Percentiles rank a stretch among this genome's conserved stretches.
Evolutionary conservation across 2,888 invertebrate species (phyloP).

Genomic region (Dichetophora obliterata): DNA sequence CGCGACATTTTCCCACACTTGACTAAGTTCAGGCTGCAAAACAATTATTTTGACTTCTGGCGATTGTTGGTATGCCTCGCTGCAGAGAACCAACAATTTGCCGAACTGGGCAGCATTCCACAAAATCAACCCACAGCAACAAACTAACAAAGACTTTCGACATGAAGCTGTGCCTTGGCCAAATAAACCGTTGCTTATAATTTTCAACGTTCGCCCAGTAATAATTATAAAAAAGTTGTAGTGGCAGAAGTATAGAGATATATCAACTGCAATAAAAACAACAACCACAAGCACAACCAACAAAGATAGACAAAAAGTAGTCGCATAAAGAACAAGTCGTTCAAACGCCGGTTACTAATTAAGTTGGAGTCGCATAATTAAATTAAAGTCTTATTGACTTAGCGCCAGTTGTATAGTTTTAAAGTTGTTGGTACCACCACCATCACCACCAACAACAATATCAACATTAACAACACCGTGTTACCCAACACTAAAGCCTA

Average conservation of each 20-base stretch:
- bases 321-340: constrained; percentile 22
- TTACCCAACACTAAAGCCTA: too few species aligned
- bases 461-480: too few species aligned
- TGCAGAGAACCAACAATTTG: not conserved
- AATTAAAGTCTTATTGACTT: constrained; percentile 63
- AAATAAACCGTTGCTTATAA: not conserved
- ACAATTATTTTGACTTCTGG: not conserved
- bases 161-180: not conserved
- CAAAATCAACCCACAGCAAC: constrained; percentile 15
- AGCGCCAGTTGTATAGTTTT: constrained; percentile 41
- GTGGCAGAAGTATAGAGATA: not conserved
- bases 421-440: not conserved
- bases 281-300: not conserved
- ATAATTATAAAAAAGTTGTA: not conserved
- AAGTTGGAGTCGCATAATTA: constrained; percentile 63
- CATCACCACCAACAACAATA: not conserved
- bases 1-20: not conserved
- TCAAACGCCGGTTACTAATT: constrained; percentile 54
- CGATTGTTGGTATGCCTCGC: not conserved
- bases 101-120: constrained; percentile 12
- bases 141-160: constrained; percentile 12
- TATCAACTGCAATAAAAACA: not conserved
- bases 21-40: not conserved
- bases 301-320: constrained; percentile 15
- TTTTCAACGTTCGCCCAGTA: not conserved